phyloP scores from a whole-genome alignment of 2,797 vertebrate genomes.

The Lycodopsis pacificus region DNA sequence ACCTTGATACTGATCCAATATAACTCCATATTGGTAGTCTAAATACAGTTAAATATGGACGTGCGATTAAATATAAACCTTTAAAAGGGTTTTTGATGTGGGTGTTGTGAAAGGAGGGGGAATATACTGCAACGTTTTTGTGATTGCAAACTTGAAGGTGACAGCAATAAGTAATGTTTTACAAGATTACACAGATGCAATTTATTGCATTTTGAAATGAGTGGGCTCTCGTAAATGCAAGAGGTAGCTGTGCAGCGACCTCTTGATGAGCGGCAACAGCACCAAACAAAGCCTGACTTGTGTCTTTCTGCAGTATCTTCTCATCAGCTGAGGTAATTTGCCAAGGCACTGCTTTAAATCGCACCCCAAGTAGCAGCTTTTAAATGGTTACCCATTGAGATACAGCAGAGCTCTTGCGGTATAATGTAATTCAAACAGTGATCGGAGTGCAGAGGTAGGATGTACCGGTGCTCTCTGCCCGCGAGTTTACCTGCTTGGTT shows the following conservation, averaged over 20 bases:
- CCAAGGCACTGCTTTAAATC: slow-evolving; percentile 50
- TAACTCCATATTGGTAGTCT: slow-evolving; percentile 70
- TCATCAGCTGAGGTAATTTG: slow-evolving; percentile 48
- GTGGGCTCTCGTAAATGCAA: slow-evolving; percentile 60
- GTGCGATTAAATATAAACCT: slow-evolving; percentile 73
- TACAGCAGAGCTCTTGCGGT: slow-evolving; percentile 43
- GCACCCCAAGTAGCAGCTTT: slow-evolving; percentile 51
- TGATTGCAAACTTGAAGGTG: slow-evolving; percentile 72
- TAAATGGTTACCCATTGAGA: slow-evolving; percentile 62
- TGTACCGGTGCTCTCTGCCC: slow-evolving; percentile 49
- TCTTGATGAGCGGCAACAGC: slow-evolving; percentile 48
- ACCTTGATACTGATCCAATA: slow-evolving; percentile 72
- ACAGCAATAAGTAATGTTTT: slow-evolving; percentile 74
- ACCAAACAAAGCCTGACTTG: slow-evolving; percentile 47
- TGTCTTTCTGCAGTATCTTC: slow-evolving; percentile 39
- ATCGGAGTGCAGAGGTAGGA: slow-evolving; percentile 62
- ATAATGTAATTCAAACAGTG: slow-evolving; percentile 63
- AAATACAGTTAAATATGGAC: slow-evolving; percentile 76
- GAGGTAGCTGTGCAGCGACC: slow-evolving; percentile 57
- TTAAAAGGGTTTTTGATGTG: slow-evolving; percentile 62
- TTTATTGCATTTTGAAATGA: slow-evolving; percentile 72
- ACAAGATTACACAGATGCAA: slow-evolving; percentile 73
- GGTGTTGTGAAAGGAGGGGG: slow-evolving; percentile 41
- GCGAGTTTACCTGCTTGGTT: slow-evolving; percentile 49
- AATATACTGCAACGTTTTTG: slow-evolving; percentile 54